A percentile compares a stretch with the other conserved stretches of the same genome.
These are phyloP conservation scores for Vanessa cardui DNA, from an alignment of 2,888 invertebrate genomes.

Conservation along the genomic window DNA sequence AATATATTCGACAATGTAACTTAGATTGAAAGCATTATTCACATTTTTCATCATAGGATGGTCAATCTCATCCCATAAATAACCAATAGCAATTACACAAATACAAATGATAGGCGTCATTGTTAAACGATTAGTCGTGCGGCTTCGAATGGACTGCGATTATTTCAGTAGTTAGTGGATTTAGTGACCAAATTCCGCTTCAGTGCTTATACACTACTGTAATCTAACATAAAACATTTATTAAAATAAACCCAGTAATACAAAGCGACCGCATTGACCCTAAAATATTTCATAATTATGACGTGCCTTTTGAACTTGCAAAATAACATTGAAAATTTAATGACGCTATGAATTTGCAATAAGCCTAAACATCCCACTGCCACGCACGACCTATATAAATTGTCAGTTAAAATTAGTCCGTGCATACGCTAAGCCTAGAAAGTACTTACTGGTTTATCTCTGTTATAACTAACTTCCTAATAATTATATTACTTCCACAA, in stretches of 20 bases:
- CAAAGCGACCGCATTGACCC: conserved; percentile 18
- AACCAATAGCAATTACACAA: conserved; percentile 27
- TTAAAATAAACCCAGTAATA: conserved; percentile 12
- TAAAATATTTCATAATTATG: conserved; percentile 30
- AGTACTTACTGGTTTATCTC: background rate
- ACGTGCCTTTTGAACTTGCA: conserved; percentile 27
- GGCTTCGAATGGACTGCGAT: conserved; percentile 28
- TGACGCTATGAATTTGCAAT: conserved; percentile 31
- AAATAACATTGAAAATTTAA: conserved; percentile 33
- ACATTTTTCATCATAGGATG: conserved; percentile 1
- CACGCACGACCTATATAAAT: conserved; percentile 21
- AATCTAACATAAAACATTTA: conserved; percentile 8
- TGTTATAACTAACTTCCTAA: background rate
- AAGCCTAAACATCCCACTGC: conserved; percentile 22
- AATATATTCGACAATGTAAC: background rate
- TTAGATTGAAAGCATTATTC: background rate
- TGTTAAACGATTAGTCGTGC: conserved; percentile 30
- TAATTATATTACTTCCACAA: background rate
- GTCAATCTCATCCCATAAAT: conserved; percentile 17
- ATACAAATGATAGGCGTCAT: conserved; percentile 29
- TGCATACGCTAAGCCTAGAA: background rate
- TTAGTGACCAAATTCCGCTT: conserved; percentile 20
- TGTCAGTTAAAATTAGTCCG: conserved; percentile 14
- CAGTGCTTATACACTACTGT: background rate
- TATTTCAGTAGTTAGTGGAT: conserved; percentile 26